Evolutionary conservation across 2,797 vertebrate genomes (phyloP).

Genomic region (Discoglossus pictus): DNA sequence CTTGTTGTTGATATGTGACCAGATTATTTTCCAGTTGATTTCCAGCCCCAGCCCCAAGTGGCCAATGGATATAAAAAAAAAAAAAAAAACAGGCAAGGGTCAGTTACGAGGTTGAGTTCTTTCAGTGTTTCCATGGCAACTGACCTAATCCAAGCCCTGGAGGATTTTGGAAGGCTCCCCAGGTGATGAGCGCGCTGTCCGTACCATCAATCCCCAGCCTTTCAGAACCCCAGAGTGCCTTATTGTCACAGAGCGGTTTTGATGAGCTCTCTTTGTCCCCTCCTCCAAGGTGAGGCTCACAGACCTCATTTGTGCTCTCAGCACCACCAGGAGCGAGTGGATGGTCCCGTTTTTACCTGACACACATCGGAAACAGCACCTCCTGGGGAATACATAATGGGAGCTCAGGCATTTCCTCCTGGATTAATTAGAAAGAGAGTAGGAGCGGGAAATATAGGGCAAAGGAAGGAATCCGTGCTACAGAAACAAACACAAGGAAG

Average conservation of each 20-base stretch:
- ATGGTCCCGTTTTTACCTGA: slow-evolving; percentile 49
- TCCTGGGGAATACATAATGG: slow-evolving; percentile 42
- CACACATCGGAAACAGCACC: slow-evolving; percentile 54
- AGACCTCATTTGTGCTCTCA: slow-evolving; percentile 74
- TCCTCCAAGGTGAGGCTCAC: slow-evolving; percentile 59
- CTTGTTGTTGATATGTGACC: slow-evolving; percentile 77
- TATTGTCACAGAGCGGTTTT: slow-evolving; percentile 64
- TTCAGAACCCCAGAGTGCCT: slow-evolving; percentile 69
- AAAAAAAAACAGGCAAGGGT: slow-evolving; percentile 87
- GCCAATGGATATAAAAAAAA: slow-evolving; percentile 77
- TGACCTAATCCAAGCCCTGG: slow-evolving; percentile 90
- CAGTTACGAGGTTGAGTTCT: slow-evolving; percentile 91
- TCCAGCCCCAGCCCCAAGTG: slow-evolving; percentile 77
- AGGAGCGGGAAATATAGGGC: slow-evolving; percentile 38
- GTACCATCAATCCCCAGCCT: slow-evolving; percentile 82
- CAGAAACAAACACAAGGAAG: slow-evolving; percentile 40
- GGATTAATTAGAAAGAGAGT: slow-evolving; percentile 74
- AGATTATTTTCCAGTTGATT: slow-evolving; percentile 81
- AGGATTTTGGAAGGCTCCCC: slow-evolving; percentile 83
- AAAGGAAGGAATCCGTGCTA: slow-evolving; percentile 34
- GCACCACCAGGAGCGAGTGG: slow-evolving; percentile 55
- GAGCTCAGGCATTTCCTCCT: slow-evolving; percentile 62
- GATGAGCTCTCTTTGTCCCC: slow-evolving; percentile 63
- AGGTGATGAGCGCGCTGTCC: slow-evolving; percentile 73
- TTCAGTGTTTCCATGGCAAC: slow-evolving; percentile 92